Base-by-base conservation (phyloP, 2,888 invertebrate species). In the Nomada fucata region DNA sequence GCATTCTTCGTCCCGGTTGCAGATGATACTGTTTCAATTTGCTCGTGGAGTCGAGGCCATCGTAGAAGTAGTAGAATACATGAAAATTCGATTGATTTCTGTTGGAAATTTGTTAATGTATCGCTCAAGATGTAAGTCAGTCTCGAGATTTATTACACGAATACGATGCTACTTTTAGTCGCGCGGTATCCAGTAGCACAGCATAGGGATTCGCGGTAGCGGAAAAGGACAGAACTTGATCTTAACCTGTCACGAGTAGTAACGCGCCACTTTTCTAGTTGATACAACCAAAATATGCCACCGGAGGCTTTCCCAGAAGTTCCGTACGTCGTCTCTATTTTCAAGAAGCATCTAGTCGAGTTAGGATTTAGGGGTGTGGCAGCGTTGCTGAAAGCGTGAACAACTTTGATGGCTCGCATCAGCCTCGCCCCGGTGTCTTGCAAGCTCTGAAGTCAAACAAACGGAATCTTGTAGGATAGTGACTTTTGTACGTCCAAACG, bases 1-100 rank as follows among this genome's bases (percentile, higher is more conserved):
- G 95, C 94, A 97, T 97, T 82, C 95, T 95, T 86, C 96, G 95
- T 50, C 96, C 96, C 0, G 95, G 93, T 69, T 96, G 96, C 60
- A 98, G 94, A 80, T 95, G 94, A 87, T 97, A 97, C 61, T 96
- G 95, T 55, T 95, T 95, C 57, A 97, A 94, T 76, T 96, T 95
- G 73, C 96, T 96, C 23, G 95, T 95, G 15, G 96, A 95, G 87
- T 96, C 96, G 92, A 98, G 95, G 5, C 96, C 97, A 91, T 98
- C 98, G 93, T 98, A 98, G 87, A 98, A 96, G 92, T 97, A 98
- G 94, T 98, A 98, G 84, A 98, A 96, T 29, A 98, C 95, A 93
- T 98, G 97, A 92, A 98, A 98, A 91, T 98, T 98, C 69, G 97
- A 96, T 93, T 98, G 98, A 81, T 95, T 95, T 95, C 98, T 97